Base-by-base conservation (phyloP, 1,140 invertebrate genomes). In the Propsilocerus akamusi region DNA sequence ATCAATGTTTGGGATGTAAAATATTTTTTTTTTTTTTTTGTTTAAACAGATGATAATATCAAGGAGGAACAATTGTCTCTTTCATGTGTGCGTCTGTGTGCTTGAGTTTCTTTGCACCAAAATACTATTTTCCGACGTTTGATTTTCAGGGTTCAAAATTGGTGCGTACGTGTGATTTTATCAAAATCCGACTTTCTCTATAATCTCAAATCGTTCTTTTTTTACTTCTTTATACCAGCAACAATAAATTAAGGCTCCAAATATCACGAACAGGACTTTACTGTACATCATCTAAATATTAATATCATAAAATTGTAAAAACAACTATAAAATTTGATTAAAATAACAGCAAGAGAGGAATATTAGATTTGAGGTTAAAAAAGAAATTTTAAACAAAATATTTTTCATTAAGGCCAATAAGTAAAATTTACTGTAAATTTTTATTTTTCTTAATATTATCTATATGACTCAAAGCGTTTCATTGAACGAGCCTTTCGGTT, bases 311-410 rank as follows among this genome's bases (percentile, higher is more conserved):
- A 30, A 37, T 12, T 37, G 4, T 12, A 5, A 11, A 14, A 11
- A 37, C 32, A 37, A 37, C n/a, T 37, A 37, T 37, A 30, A 30
- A 37, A 37, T 14, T 37, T 37, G 20, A 37, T 37, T n/a, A n/a
- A n/a, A n/a, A n/a, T n/a, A n/a, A n/a, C n/a, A n/a, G n/a, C n/a
- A n/a, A n/a, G n/a, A n/a, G n/a, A n/a, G n/a, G n/a, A n/a, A n/a
- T n/a, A n/a, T n/a, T n/a, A n/a, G n/a, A n/a, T n/a, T n/a, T n/a
- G n/a, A n/a, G n/a, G n/a, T n/a, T n/a, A n/a, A n/a, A n/a, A n/a
- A n/a, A n/a, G n/a, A n/a, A n/a, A n/a, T n/a, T n/a, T n/a, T n/a
- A n/a, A n/a, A n/a, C n/a, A n/a, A n/a, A n/a, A n/a, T n/a, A n/a
- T n/a, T n/a, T n/a, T n/a, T n/a, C n/a, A n/a, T n/a, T n/a, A n/a